Conservation (phyloP, 2,113 vertebrate genomes). For the Nothobranchius furzeri region DNA sequence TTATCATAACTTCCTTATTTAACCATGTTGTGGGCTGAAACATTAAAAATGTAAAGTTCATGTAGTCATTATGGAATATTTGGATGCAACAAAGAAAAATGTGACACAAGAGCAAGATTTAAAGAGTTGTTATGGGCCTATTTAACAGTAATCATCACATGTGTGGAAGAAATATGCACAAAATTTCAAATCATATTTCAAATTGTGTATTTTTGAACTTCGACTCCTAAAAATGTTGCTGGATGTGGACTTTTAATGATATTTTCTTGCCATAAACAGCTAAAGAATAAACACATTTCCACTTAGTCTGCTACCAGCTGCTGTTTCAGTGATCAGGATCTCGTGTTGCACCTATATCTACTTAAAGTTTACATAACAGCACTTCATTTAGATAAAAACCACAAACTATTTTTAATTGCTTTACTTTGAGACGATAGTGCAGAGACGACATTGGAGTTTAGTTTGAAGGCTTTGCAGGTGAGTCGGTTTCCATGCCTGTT, state of each 20-base stretch:
- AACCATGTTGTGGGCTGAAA: too few relatives aligned
- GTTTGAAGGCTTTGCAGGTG: constrained; percentile 7
- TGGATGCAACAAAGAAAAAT: too few relatives aligned
- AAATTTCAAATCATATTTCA: neutral
- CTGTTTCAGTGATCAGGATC: neutral
- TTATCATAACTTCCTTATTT: too few relatives aligned
- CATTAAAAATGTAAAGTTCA: too few relatives aligned
- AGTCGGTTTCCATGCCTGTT: constrained; percentile 40
- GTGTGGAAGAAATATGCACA: neutral
- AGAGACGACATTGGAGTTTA: neutral
- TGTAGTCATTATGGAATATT: too few relatives aligned
- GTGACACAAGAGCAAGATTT: neutral
- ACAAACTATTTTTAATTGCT: constrained; percentile 32
- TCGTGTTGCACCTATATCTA: constrained; percentile 25
- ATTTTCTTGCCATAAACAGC: neutral
- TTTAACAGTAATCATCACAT: neutral
- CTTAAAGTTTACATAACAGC: constrained; percentile 54
- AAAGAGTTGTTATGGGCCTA: neutral
- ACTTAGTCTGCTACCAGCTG: neutral
- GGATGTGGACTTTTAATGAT: neutral
- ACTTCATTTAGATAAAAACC: constrained; percentile 33
- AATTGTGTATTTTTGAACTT: neutral
- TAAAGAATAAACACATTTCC: too few relatives aligned
- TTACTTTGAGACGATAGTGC: neutral
- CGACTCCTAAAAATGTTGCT: too few relatives aligned